phyloP scores from a whole-genome alignment of 2,113 vertebrate species.

The Mystacornis crossleyi region DNA sequence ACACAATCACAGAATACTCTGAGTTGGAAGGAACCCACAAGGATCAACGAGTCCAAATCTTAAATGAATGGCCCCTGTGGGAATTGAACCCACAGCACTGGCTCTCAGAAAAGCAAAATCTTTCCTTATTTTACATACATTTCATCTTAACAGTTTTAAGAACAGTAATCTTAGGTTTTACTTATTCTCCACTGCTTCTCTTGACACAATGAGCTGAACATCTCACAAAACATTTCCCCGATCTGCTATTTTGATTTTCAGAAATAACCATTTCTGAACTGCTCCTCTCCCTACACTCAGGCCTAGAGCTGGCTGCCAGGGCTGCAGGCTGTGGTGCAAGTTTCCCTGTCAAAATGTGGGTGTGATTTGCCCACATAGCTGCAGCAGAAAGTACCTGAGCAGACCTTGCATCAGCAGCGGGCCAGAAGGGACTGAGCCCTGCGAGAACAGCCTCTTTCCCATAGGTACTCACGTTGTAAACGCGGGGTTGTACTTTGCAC shows the following conservation, averaged over 20 bases:
- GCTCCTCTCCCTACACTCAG: rapidly evolving
- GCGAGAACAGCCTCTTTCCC: rapidly evolving
- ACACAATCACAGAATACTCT: neutral
- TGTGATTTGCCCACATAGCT: rapidly evolving
- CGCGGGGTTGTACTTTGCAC: conserved; percentile 96
- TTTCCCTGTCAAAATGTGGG: neutral
- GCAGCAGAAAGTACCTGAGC: neutral
- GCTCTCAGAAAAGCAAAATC: neutral
- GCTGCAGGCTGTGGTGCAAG: neutral
- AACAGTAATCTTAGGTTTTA: neutral
- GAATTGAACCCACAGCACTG: rapidly evolving
- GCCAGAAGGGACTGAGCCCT: rapidly evolving
- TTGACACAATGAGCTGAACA: neutral
- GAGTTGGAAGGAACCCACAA: neutral
- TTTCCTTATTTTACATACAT: neutral
- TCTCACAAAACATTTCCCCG: neutral
- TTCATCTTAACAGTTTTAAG: neutral
- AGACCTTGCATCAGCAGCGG: rapidly evolving
- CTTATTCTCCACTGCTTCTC: neutral
- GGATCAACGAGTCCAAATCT: neutral
- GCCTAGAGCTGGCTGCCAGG: neutral
- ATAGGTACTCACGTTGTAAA: conserved; percentile 92
- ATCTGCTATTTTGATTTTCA: neutral
- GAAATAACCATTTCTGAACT: neutral
- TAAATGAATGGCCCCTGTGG: neutral